A percentile compares a stretch with the other conserved stretches of the same genome.
Conservation (phyloP, 2,888 invertebrate species). For the Tetragnatha montana region DNA sequence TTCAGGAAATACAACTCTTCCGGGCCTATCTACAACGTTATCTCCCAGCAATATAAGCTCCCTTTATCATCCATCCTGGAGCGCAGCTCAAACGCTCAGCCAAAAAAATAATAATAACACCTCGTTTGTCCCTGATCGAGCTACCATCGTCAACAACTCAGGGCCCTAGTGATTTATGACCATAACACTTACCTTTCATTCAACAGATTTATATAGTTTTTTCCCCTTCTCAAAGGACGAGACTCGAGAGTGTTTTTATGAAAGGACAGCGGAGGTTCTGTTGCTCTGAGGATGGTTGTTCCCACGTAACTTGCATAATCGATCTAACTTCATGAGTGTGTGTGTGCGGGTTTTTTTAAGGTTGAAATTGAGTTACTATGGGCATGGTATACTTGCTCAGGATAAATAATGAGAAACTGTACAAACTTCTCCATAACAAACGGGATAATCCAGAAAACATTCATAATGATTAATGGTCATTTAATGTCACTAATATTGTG, state of each 20-base stretch:
- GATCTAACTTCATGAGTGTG: conserved; percentile 12
- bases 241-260: conserved; percentile 8
- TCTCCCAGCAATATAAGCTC: too few species aligned
- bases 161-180: conserved; percentile 38
- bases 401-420: background rate
- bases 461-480: too few species aligned
- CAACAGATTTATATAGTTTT: conserved; percentile 20
- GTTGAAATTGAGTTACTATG: background rate
- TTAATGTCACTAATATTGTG: too few species aligned
- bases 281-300: background rate
- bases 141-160: conserved; percentile 35
- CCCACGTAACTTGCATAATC: conserved; percentile 36
- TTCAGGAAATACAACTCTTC: too few species aligned
- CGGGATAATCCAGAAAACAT: background rate
- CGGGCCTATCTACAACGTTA: too few species aligned
- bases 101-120: too few species aligned
- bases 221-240: background rate
- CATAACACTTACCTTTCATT: conserved; percentile 37
- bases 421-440: background rate
- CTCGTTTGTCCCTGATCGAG: background rate
- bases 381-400: background rate
- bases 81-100: too few species aligned
- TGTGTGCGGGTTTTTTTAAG: conserved; percentile 13
- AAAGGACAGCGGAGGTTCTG: background rate
- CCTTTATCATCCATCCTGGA: too few species aligned